phyloP scores from a whole-genome alignment of 2,113 vertebrate genomes.

The Porphyrio hochstetteri region DNA sequence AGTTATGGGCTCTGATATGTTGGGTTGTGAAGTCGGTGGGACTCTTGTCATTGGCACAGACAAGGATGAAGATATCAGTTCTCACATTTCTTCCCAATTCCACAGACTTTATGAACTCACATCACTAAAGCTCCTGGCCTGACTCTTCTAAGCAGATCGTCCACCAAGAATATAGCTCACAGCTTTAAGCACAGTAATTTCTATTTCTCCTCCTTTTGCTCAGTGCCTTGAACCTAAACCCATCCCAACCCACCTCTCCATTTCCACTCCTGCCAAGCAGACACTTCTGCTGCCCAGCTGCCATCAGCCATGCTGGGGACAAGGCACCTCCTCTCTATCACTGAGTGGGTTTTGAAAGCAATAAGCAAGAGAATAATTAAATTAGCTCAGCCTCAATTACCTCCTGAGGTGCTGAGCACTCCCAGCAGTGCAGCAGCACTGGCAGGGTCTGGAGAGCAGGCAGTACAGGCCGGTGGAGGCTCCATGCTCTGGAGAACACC shows the following conservation, averaged over 20 bases:
- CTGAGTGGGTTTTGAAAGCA: constrained; percentile 30
- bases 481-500: background rate
- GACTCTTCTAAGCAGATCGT: background rate
- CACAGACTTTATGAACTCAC: background rate
- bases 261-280: background rate
- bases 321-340: constrained; percentile 28
- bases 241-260: background rate
- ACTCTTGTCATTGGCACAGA: background rate
- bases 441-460: constrained; percentile 1
- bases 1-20: fast-evolving
- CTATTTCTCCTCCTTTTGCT: background rate
- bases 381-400: background rate
- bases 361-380: constrained; percentile 41
- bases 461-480: background rate
- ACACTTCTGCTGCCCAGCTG: background rate
- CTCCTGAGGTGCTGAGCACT: background rate
- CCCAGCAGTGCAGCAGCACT: background rate
- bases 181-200: background rate
- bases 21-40: background rate
- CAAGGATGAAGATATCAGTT: background rate
- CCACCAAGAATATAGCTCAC: background rate
- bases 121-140: background rate
- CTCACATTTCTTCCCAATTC: background rate
- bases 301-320: background rate
- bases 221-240: background rate